phyloP scores from a whole-genome alignment of 2,888 invertebrate species.

The Linyphia triangularis region DNA sequence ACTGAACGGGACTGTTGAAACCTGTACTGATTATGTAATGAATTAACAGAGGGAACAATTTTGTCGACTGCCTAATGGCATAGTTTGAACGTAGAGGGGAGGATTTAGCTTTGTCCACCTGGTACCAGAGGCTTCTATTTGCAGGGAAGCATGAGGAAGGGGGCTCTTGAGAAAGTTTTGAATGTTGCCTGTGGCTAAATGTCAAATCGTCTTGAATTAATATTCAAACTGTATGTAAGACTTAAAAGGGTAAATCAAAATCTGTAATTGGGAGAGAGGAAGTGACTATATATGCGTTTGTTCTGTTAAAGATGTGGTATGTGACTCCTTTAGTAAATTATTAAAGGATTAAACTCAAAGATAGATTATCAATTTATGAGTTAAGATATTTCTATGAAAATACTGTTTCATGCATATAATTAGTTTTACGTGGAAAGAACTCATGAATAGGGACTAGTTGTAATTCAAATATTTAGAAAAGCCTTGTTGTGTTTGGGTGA shows the following conservation, averaged over 20 bases:
- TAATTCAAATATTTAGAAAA: too few relatives aligned
- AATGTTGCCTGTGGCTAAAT: conserved; percentile 19
- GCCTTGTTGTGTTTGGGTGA: too few relatives aligned
- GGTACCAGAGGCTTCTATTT: background rate
- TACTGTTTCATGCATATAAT: too few relatives aligned
- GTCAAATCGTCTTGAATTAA: conserved; percentile 28
- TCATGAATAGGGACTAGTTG: too few relatives aligned
- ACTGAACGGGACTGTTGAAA: background rate
- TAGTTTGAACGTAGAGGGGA: background rate
- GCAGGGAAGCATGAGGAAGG: background rate
- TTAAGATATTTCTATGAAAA: too few relatives aligned
- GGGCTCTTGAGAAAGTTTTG: background rate
- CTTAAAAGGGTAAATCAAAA: conserved; percentile 2
- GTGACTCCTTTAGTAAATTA: background rate
- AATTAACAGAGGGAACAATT: conserved; percentile 67
- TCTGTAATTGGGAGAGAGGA: conserved; percentile 6
- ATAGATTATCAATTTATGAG: too few relatives aligned
- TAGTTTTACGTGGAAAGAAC: too few relatives aligned
- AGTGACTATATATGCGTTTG: background rate
- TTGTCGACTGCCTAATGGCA: conserved; percentile 4
- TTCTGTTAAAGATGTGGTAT: background rate
- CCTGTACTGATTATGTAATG: conserved; percentile 51
- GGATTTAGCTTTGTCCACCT: background rate
- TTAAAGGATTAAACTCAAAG: background rate
- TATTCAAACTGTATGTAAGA: conserved; percentile 34